Conservation (phyloP, 1,140 invertebrate species). For the Gryon sp. region DNA sequence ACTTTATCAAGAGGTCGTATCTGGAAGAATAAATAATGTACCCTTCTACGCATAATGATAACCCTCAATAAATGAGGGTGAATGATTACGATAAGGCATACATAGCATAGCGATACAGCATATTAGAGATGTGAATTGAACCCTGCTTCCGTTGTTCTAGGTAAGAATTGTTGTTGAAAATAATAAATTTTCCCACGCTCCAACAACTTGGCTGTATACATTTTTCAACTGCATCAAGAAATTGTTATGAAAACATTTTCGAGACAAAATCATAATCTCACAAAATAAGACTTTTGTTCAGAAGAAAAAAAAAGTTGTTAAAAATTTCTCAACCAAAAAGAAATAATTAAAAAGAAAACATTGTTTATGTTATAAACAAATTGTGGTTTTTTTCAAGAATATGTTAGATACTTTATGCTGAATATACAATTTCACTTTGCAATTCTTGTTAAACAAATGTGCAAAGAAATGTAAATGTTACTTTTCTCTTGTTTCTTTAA, state of each 20-base stretch:
- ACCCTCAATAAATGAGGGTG: conserved; percentile 71
- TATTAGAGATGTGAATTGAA: conserved; percentile 66
- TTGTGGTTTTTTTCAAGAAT: no score
- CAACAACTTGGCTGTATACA: background rate
- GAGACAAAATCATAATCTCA: background rate
- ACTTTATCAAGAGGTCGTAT: conserved; percentile 70
- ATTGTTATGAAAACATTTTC: conserved; percentile 9
- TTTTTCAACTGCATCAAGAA: background rate
- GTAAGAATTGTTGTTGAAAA: conserved; percentile 39
- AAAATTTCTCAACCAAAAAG: no score
- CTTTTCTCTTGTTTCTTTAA: no score
- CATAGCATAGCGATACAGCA: conserved; percentile 63
- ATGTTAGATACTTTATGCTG: no score
- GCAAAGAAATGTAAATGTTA: no score
- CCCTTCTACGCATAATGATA: conserved; percentile 69
- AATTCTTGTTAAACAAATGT: no score
- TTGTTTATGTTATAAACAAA: no score
- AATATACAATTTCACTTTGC: no score
- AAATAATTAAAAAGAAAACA: no score
- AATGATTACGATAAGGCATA: conserved; percentile 71
- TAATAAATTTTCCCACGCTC: conserved; percentile 35
- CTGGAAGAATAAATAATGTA: conserved; percentile 70
- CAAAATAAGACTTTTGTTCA: no score
- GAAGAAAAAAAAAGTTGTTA: no score
- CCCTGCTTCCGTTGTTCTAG: conserved; percentile 61